phyloP scores from a whole-genome alignment of 1,140 invertebrate genomes.

The Caenorhabditis inopinata region DNA sequence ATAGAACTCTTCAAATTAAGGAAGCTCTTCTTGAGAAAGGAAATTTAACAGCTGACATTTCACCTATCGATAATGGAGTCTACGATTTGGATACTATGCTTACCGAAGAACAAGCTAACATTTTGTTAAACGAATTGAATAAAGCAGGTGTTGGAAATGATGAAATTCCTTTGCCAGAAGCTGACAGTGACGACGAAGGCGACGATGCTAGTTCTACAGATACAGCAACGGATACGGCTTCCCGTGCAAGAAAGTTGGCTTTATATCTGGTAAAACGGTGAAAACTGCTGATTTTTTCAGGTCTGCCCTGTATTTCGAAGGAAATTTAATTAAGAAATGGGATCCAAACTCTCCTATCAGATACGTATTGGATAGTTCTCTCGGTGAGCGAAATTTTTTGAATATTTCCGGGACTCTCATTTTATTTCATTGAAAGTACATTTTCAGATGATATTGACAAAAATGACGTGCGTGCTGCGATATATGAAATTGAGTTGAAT shows the following conservation, averaged over 20 bases:
- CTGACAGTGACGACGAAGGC: not conserved
- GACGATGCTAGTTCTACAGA: not conserved
- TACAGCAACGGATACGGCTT: not conserved
- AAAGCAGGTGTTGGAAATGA: slow-evolving; percentile 27
- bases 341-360: slow-evolving; percentile 29
- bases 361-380: not conserved
- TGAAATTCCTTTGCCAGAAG: slow-evolving; percentile 18
- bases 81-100: slow-evolving; percentile 33
- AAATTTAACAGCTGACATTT: slow-evolving; percentile 22
- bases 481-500: slow-evolving; percentile 42
- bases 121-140: slow-evolving; percentile 30
- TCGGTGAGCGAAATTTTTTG: too few relatives aligned
- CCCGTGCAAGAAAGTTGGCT: not conserved
- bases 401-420: not conserved
- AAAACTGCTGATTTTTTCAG: not conserved
- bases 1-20: slow-evolving; percentile 32
- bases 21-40: slow-evolving; percentile 31
- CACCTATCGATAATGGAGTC: slow-evolving; percentile 30
- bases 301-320: slow-evolving; percentile 26
- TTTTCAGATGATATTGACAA: slow-evolving; percentile 40
- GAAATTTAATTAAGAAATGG: slow-evolving; percentile 33
- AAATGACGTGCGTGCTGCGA: slow-evolving; percentile 37
- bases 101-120: slow-evolving; percentile 33
- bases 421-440: not conserved
- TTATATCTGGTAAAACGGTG: too few relatives aligned